Conservation (phyloP, 2,113 vertebrate genomes). For the Equus quagga region DNA sequence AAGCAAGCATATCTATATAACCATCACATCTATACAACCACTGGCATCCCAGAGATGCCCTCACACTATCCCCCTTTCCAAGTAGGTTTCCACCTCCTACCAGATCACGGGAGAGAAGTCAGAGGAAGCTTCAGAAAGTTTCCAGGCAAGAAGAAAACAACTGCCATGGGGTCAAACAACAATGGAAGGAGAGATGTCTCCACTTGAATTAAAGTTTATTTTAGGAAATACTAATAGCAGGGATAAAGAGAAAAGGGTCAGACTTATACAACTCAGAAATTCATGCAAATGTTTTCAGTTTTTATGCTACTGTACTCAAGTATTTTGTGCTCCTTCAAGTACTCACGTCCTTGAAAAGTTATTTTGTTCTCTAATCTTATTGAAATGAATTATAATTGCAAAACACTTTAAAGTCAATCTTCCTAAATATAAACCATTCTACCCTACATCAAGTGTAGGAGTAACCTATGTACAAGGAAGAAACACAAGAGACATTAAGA, state of each 20-base stretch:
- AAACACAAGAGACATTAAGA: neutral
- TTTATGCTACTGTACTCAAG: neutral
- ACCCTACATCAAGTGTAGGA: neutral
- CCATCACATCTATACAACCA: neutral
- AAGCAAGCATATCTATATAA: neutral
- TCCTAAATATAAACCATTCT: neutral
- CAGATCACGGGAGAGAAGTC: neutral
- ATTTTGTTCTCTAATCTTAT: neutral
- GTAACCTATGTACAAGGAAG: neutral
- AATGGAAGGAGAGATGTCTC: neutral
- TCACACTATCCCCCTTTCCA: neutral
- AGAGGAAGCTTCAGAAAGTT: neutral
- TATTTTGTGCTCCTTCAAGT: neutral
- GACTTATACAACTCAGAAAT: neutral
- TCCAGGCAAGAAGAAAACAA: neutral
- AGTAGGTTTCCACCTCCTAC: neutral
- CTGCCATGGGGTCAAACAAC: accelerated
- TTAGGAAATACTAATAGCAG: neutral
- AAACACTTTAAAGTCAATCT: neutral
- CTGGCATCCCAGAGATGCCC: too few species aligned
- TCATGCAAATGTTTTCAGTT: neutral
- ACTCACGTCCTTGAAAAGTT: neutral
- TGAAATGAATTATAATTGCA: neutral
- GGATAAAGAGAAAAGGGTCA: neutral
- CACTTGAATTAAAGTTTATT: neutral